Percentiles rank a stretch among this genome's conserved stretches.
Conservation (phyloP, 2,113 vertebrate genomes). For the western clawed frog (Xenopus tropicalis) region DNA sequence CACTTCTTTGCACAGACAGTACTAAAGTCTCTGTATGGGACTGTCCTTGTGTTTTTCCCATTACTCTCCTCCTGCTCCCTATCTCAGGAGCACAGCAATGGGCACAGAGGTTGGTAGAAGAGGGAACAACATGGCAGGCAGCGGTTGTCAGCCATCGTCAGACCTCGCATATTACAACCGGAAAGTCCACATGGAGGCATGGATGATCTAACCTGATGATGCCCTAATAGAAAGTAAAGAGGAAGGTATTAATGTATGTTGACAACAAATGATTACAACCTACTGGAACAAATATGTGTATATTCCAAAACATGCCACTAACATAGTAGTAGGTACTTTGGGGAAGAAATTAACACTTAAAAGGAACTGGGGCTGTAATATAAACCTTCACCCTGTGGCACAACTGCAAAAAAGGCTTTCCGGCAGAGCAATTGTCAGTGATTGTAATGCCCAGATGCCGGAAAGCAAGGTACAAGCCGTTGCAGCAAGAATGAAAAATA, state of each 20-base stretch:
- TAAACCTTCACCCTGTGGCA: too few species aligned
- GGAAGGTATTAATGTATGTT: neutral
- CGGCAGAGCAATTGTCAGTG: too few species aligned
- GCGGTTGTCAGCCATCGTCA: constrained; percentile 57
- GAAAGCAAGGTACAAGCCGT: too few species aligned
- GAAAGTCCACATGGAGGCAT: constrained; percentile 94
- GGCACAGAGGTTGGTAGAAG: constrained; percentile 13
- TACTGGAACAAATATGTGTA: too few species aligned
- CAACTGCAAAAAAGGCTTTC: too few species aligned
- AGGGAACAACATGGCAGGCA: constrained; percentile 29
- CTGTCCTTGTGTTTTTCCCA: neutral
- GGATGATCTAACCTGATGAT: constrained; percentile 90
- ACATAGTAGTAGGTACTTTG: too few species aligned
- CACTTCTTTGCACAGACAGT: constrained; percentile 13
- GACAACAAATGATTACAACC: too few species aligned
- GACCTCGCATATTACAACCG: constrained; percentile 92
- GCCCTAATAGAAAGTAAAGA: constrained; percentile 70
- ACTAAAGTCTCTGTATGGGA: neutral
- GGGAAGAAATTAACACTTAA: too few species aligned
- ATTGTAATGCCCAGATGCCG: too few species aligned
- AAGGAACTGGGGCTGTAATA: too few species aligned
- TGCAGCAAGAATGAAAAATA: too few species aligned
- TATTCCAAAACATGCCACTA: too few species aligned
- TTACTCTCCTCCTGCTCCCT: constrained; percentile 18
- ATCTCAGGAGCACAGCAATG: constrained; percentile 15